phyloP scores from a whole-genome alignment of 2,888 invertebrate species.

The Limnephilus auricula region DNA sequence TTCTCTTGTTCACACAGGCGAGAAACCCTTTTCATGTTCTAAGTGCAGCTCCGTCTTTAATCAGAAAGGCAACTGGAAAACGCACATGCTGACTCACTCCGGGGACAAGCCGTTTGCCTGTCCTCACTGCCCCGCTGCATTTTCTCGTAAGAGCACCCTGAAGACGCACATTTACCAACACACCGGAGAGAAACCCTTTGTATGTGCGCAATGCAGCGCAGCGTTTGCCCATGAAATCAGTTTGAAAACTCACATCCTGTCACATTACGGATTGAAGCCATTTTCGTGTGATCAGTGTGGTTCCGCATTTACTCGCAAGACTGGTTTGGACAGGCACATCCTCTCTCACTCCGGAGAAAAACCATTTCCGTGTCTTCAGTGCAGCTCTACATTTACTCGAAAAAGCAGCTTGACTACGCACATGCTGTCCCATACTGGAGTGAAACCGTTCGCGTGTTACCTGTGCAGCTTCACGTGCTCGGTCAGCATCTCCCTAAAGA shows the following conservation, averaged over 20 bases:
- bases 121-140: not conserved
- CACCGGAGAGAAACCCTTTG: not conserved
- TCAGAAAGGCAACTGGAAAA: not conserved
- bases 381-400: not conserved
- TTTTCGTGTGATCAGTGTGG: not conserved
- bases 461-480: conserved; percentile 6
- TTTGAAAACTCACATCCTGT: not conserved
- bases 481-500: not conserved
- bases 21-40: not conserved
- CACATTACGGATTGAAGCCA: not conserved
- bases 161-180: not conserved
- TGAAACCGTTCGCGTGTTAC: conserved; percentile 30
- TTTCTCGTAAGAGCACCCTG: not conserved
- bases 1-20: not conserved
- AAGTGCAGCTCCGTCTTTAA: not conserved
- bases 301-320: not conserved
- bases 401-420: conserved; percentile 6
- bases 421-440: conserved; percentile 25
- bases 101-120: not conserved
- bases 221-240: not conserved
- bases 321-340: not conserved
- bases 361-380: not conserved
- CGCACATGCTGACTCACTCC: not conserved
- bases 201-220: not conserved
- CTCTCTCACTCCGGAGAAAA: not conserved